Evolutionary conservation across 2,797 vertebrate species (phyloP), one percentile per base, ranked within the genome.

Genomic region (Cuculus canorus): DNA sequence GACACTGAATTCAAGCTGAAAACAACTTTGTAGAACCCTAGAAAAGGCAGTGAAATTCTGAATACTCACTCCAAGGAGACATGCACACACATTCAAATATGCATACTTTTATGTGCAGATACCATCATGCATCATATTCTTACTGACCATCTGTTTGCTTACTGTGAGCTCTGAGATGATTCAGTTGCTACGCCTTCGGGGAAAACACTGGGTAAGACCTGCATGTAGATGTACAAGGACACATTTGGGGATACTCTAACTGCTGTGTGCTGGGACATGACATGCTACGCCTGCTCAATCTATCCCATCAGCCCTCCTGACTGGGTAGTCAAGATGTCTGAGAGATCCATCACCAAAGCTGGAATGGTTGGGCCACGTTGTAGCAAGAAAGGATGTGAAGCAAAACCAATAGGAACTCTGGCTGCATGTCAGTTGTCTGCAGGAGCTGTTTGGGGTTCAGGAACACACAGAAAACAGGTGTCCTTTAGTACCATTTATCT

Each of bases 1-100:
- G 92, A 91, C 94, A 96, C 88, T 97, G 92, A 94, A 96, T 96
- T 96, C 95, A 94, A 97, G 86, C 93, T 95, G 97, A 89, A 97
- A 98, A 97, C 94, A 97, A 96, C 95, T 97, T 95, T 82, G 61
- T 45, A 95, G 91, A 96, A 86, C 78, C 78, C 90, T 88, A 92
- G 95, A 94, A 97, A 96, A 97, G 77, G 89, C 95, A 93, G 73
- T 82, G 92, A 95, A 96, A 90, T 84, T 93, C 94, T 88, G 72
- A 93, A 86, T 95, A 53, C 30, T 82, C 6, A 3, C 88, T 92
- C 48, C 45, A 80, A 94, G 71, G 66, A 95, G 32, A 45, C 76
- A 95, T 64, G 71, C 88, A 95, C 86, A 87, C 56, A 56, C 64
- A 91, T 92, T 90, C 87, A 75, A 86, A 96, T 96, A 85, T 69